phyloP scores from a whole-genome alignment of 1,140 invertebrate genomes.

The Anagrus nilaparvatae region DNA sequence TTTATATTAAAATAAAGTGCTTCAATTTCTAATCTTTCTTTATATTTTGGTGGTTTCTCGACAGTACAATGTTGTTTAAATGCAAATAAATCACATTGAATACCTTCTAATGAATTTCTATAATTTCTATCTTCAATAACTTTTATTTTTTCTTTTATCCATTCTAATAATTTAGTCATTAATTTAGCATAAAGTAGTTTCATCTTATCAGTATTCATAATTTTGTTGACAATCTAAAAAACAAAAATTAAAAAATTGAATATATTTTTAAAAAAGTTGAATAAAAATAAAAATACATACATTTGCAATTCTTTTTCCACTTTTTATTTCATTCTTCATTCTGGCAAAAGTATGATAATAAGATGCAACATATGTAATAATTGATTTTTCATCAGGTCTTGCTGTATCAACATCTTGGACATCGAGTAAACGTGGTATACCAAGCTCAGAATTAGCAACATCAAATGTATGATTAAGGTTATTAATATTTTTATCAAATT shows the following conservation, averaged over 20 bases:
- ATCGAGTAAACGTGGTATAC: conserved; percentile 74
- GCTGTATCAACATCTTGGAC: conserved; percentile 87
- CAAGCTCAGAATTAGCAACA: conserved; percentile 81
- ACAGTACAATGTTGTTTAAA: conserved; percentile 95
- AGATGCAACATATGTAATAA: conserved; percentile 96
- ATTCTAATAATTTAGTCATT: conserved; percentile 77
- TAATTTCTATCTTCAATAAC: conserved; percentile 80
- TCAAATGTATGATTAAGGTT: conserved; percentile 95
- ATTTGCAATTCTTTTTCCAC: conserved; percentile 93
- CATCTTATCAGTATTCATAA: conserved; percentile 89
- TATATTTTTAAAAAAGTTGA: background rate
- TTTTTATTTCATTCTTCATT: conserved; percentile 98
- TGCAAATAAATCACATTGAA: conserved; percentile 76
- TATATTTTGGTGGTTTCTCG: conserved; percentile 98
- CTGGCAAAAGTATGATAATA: conserved; percentile 99
- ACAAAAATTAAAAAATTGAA: no score
- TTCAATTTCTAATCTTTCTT: conserved; percentile 94
- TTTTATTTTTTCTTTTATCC: conserved; percentile 83
- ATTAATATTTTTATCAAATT: conserved; percentile 70
- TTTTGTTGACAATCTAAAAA: conserved; percentile 93
- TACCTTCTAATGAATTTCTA: conserved; percentile 92
- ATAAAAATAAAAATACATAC: conserved; percentile 44
- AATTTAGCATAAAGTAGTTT: conserved; percentile 81
- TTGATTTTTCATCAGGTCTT: conserved; percentile 89
- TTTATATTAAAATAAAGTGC: conserved; percentile 95